Conservation (phyloP, 2,888 invertebrate genomes). For the Biston betularia region DNA sequence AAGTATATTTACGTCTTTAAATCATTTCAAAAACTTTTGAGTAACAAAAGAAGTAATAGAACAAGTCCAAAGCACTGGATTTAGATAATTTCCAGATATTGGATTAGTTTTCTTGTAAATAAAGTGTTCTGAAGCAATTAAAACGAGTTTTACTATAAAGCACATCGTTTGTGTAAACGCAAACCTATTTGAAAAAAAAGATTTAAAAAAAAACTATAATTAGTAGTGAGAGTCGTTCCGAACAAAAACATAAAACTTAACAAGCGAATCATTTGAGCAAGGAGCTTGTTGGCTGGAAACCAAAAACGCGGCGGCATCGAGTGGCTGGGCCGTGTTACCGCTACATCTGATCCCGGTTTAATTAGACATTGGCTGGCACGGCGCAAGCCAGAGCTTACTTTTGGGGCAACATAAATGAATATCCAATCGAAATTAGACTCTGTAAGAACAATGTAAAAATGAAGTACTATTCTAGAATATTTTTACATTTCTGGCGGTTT, state of each 20-base stretch:
- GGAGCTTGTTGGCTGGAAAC: constrained; percentile 74
- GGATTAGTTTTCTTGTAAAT: no score
- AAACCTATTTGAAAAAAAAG: constrained; percentile 8
- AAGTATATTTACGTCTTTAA: no score
- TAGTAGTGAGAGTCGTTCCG: constrained; percentile 38
- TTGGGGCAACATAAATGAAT: constrained; percentile 6
- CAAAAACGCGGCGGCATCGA: constrained; percentile 69
- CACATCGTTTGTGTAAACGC: no score
- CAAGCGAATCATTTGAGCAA: constrained; percentile 73
- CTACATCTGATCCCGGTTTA: constrained; percentile 76
- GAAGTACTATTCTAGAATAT: no score
- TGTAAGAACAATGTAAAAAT: background rate
- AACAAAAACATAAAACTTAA: constrained; percentile 68
- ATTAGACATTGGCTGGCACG: constrained; percentile 64
- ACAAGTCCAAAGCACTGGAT: no score
- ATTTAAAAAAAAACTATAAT: constrained; percentile 44
- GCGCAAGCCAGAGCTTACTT: constrained; percentile 4
- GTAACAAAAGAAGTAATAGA: no score
- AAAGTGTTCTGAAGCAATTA: no score
- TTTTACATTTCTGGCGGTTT: no score
- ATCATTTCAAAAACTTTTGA: no score
- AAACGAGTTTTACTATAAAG: no score
- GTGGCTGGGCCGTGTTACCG: constrained; percentile 54
- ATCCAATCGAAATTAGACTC: constrained; percentile 1
- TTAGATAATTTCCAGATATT: no score